A percentile compares a stretch with the other conserved stretches of the same genome.
Evolutionary conservation across 1,140 invertebrate genomes (phyloP).

Genomic region (Venustaconcha ellipsiformis): DNA sequence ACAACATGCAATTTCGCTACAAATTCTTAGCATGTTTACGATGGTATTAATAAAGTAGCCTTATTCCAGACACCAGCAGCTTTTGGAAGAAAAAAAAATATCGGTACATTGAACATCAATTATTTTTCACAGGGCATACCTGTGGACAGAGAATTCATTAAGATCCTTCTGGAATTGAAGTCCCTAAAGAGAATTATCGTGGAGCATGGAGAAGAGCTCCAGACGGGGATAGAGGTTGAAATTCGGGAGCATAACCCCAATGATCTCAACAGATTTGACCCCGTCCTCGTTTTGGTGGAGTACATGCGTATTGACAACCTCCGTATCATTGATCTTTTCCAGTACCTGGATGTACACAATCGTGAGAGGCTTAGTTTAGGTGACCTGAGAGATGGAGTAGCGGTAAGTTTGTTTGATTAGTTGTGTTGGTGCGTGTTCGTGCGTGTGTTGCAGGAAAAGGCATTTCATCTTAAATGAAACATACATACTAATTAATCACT

Average conservation of each 20-base stretch:
- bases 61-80: too few relatives aligned
- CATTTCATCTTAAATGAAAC: neutral
- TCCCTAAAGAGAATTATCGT: conserved; percentile 37
- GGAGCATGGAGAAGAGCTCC: conserved; percentile 46
- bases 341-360: conserved; percentile 47
- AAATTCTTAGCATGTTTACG: too few relatives aligned
- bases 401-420: conserved; percentile 35
- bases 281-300: conserved; percentile 55
- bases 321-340: conserved; percentile 59
- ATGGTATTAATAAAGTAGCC: too few relatives aligned
- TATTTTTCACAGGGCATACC: conserved; percentile 45
- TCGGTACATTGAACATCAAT: too few relatives aligned
- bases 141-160: conserved; percentile 49
- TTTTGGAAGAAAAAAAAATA: too few relatives aligned
- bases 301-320: conserved; percentile 62
- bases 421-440: too few relatives aligned
- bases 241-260: conserved; percentile 46
- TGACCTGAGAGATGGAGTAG: conserved; percentile 46
- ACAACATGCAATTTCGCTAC: too few relatives aligned
- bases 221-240: conserved; percentile 39
- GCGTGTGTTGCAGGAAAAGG: neutral
- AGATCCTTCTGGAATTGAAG: conserved; percentile 36
- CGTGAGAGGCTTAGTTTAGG: conserved; percentile 45
- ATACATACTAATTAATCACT: neutral
- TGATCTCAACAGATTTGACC: conserved; percentile 53